Conservation (phyloP, 2,113 vertebrate genomes). For the Ophthalmolycus amberensis region DNA sequence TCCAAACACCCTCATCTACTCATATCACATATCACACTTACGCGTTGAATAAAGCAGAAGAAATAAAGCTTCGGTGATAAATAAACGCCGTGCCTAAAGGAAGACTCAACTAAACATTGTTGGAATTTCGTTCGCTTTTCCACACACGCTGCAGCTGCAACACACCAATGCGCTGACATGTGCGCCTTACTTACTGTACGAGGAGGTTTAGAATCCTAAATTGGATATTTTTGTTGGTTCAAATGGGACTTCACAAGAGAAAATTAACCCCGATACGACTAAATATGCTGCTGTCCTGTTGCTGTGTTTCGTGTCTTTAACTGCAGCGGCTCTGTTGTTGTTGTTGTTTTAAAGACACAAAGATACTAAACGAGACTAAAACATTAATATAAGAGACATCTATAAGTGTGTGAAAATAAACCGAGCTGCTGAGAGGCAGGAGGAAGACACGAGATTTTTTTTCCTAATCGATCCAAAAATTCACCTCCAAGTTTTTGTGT, state of each 20-base stretch:
- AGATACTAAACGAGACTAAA: background rate
- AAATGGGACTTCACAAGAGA: slow-evolving; percentile 6
- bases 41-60: background rate
- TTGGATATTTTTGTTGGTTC: slow-evolving; percentile 6
- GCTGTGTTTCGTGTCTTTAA: slow-evolving; percentile 52
- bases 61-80: background rate
- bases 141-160: slow-evolving; percentile 29
- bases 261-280: slow-evolving; percentile 8
- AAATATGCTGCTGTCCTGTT: slow-evolving; percentile 63
- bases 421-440: slow-evolving; percentile 84
- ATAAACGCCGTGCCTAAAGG: slow-evolving; percentile 61
- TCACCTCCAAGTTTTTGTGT: slow-evolving; percentile 85
- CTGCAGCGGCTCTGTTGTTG: slow-evolving; percentile 38
- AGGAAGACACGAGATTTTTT: slow-evolving; percentile 90
- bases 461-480: slow-evolving; percentile 88
- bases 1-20: slow-evolving; percentile 28
- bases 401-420: slow-evolving; percentile 35
- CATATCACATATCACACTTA: background rate
- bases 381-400: slow-evolving; percentile 22
- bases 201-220: slow-evolving; percentile 3
- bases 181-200: slow-evolving; percentile 35
- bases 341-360: background rate
- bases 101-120: slow-evolving; percentile 18
- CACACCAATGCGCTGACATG: background rate
- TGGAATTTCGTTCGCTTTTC: background rate